Evolutionary conservation across 2,888 invertebrate genomes (phyloP).

Genomic region (Cerceris rybyensis): DNA sequence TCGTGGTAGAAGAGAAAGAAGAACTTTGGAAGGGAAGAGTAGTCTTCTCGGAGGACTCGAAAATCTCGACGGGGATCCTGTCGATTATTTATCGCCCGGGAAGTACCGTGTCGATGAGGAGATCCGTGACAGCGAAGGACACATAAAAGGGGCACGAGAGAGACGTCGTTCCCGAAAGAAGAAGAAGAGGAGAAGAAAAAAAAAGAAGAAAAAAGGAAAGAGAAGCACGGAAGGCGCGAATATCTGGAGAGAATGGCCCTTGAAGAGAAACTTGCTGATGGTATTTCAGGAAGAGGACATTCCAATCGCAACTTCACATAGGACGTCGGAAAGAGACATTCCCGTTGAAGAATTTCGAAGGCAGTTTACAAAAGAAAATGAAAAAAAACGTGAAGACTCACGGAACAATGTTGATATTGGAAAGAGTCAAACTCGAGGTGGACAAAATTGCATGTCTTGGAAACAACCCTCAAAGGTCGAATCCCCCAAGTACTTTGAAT

Average conservation of each 20-base stretch:
- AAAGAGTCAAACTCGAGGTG: conserved; percentile 80
- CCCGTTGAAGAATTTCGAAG: conserved; percentile 4
- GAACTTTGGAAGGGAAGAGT: too few relatives aligned
- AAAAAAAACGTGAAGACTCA: conserved; percentile 15
- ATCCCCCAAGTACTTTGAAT: conserved; percentile 81
- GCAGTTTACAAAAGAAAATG: not conserved
- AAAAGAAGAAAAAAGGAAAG: conserved; percentile 38
- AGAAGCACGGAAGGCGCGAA: conserved; percentile 19
- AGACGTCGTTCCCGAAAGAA: not conserved
- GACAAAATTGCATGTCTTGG: conserved; percentile 82
- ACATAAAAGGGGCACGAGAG: conserved; percentile 7
- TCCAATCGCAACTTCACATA: not conserved
- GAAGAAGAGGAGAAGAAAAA: conserved; percentile 22
- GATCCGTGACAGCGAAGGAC: not conserved
- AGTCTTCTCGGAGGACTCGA: too few relatives aligned
- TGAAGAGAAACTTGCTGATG: conserved; percentile 61
- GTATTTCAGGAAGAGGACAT: conserved; percentile 31
- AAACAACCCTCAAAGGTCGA: conserved; percentile 78
- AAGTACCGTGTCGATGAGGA: not conserved
- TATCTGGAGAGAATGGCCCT: conserved; percentile 50
- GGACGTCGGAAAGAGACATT: not conserved
- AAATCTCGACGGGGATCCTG: too few relatives aligned
- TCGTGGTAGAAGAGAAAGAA: too few relatives aligned
- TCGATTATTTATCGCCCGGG: not conserved
- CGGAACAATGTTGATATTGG: conserved; percentile 34